phyloP scores from a whole-genome alignment of 2,113 vertebrate species.

The Semnornis frantzii region DNA sequence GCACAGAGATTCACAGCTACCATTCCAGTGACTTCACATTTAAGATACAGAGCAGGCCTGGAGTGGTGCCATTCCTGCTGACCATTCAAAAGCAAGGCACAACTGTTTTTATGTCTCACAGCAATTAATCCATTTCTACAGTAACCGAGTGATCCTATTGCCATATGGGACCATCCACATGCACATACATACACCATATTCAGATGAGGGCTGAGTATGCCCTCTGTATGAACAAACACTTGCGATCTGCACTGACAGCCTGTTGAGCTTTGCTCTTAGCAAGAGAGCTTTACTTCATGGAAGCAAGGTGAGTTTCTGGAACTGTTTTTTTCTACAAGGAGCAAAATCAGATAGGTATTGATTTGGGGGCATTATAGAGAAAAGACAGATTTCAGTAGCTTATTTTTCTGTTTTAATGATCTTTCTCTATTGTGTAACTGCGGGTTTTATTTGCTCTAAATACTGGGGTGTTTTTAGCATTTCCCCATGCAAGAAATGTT shows the following conservation, averaged over 20 bases:
- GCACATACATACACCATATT: rapidly evolving
- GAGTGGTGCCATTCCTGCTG: not conserved
- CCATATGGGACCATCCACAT: not conserved
- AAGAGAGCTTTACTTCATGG: not conserved
- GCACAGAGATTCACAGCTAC: rapidly evolving
- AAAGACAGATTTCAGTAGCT: not conserved
- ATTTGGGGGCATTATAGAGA: not conserved
- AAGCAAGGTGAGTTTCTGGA: not conserved
- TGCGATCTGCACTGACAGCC: not conserved
- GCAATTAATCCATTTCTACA: not conserved
- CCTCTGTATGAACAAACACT: not conserved
- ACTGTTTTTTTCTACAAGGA: not conserved
- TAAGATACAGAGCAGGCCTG: not conserved
- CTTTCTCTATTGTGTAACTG: not conserved
- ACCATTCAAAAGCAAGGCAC: not conserved
- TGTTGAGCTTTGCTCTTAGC: not conserved
- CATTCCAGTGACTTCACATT: not conserved
- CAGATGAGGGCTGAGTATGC: not conserved
- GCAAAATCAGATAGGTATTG: not conserved
- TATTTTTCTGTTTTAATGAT: not conserved
- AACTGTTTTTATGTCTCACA: not conserved
- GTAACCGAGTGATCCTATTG: not conserved
- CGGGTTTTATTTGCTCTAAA: not conserved
- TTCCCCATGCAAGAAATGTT: not conserved
- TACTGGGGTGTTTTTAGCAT: not conserved